Percentiles rank a stretch among this genome's conserved stretches.
Conservation (phyloP, 2,797 vertebrate species). For the Hippopotamyrus pictus region DNA sequence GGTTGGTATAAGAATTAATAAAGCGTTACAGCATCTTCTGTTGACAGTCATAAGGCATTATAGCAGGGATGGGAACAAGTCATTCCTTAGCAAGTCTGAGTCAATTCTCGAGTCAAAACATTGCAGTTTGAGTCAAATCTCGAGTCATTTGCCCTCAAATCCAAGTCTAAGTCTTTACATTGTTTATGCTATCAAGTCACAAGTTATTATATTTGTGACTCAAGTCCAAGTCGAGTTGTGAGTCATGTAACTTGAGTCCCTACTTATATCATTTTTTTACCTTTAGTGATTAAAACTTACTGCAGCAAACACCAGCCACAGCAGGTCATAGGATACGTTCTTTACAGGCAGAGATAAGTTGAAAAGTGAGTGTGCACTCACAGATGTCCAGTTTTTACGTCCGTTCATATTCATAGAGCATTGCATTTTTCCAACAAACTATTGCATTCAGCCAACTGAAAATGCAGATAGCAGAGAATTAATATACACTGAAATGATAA, state of each 20-base stretch:
- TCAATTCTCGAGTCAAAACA: neutral
- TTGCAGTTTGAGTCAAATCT: neutral
- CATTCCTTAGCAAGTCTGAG: neutral
- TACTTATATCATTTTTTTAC: neutral
- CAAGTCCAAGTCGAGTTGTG: neutral
- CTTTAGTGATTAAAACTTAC: neutral
- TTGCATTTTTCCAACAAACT: neutral
- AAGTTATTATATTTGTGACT: neutral
- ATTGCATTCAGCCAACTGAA: neutral
- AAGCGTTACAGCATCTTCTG: neutral
- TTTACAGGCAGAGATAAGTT: neutral
- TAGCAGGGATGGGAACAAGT: neutral
- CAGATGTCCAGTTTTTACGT: neutral
- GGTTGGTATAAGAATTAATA: neutral
- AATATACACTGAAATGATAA: neutral
- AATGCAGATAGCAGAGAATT: neutral
- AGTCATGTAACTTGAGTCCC: neutral
- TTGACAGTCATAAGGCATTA: neutral
- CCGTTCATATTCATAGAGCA: neutral
- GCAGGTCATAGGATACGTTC: neutral
- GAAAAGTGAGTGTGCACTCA: neutral
- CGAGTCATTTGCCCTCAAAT: neutral
- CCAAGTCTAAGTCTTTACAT: neutral
- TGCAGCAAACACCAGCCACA: neutral
- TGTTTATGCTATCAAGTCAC: neutral